Percentiles rank a stretch among this genome's conserved stretches.
Evolutionary conservation across 2,888 invertebrate genomes (phyloP).

Genomic region (Coleophora flavipennella): DNA sequence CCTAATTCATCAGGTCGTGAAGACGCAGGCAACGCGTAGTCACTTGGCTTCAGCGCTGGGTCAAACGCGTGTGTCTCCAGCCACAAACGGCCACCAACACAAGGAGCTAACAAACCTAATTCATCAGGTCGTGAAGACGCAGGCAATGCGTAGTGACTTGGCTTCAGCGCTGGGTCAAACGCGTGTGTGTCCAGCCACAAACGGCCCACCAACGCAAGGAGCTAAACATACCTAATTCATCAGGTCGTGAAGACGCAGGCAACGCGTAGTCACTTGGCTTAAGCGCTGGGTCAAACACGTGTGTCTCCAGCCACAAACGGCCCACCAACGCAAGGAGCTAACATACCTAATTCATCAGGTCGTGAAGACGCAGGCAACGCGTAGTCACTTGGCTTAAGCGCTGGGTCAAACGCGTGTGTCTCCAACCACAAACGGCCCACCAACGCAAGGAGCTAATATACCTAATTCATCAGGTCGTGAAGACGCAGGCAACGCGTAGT

Average conservation of each 20-base stretch:
- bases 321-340: slow-evolving; percentile 80
- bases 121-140: too few relatives aligned
- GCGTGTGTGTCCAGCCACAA: slow-evolving; percentile 65
- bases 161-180: slow-evolving; percentile 75
- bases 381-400: slow-evolving; percentile 68
- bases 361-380: too few relatives aligned
- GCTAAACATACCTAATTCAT: too few relatives aligned
- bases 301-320: slow-evolving; percentile 69
- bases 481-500: too few relatives aligned
- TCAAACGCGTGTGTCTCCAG: slow-evolving; percentile 68
- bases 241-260: too few relatives aligned
- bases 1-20: too few relatives aligned
- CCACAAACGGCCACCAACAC: slow-evolving; percentile 78
- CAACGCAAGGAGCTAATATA: slow-evolving; percentile 79
- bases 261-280: too few relatives aligned
- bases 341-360: too few relatives aligned
- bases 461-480: too few relatives aligned
- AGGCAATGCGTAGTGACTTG: too few relatives aligned
- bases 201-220: slow-evolving; percentile 79
- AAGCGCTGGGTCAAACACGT: slow-evolving; percentile 75
- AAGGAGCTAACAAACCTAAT: too few relatives aligned
- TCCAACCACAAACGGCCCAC: slow-evolving; percentile 75
- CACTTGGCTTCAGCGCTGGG: slow-evolving; percentile 74
- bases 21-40: too few relatives aligned
- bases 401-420: slow-evolving; percentile 73